phyloP scores from a whole-genome alignment of 1,140 invertebrate genomes.

The Copidosoma floridanum region DNA sequence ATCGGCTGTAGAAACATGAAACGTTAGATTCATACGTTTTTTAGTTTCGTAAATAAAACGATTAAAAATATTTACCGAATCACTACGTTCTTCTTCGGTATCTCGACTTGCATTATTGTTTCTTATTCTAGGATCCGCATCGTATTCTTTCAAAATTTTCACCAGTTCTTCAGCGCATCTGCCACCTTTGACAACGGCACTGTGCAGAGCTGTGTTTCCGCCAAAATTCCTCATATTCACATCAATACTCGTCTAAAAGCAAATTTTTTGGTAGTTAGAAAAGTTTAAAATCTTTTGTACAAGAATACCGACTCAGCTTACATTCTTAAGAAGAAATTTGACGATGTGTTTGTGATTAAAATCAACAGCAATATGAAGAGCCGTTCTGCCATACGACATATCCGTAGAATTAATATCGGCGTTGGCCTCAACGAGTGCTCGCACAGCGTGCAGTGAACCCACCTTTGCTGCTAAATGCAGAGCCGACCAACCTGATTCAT shows the following conservation, averaged over 20 bases:
- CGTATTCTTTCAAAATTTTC: constrained; percentile 39
- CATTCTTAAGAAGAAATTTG: constrained; percentile 54
- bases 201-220: constrained; percentile 50
- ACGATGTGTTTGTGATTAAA: constrained; percentile 53
- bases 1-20: too few relatives aligned
- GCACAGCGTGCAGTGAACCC: constrained; percentile 53
- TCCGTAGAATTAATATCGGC: constrained; percentile 56
- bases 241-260: constrained; percentile 45
- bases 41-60: too few relatives aligned
- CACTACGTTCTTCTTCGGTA: constrained; percentile 9
- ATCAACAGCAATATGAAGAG: constrained; percentile 61
- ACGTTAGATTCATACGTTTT: too few relatives aligned
- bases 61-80: too few relatives aligned
- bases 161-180: constrained; percentile 41
- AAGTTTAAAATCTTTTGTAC: neutral
- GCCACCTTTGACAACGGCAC: constrained; percentile 43
- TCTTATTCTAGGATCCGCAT: constrained; percentile 42
- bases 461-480: constrained; percentile 57
- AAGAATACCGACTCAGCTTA: constrained; percentile 27
- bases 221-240: constrained; percentile 46
- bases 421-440: constrained; percentile 52
- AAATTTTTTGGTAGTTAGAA: too few relatives aligned
- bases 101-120: constrained; percentile 33
- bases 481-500: constrained; percentile 54
- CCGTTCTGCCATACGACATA: constrained; percentile 58